phyloP scores from a whole-genome alignment of 1,140 invertebrate genomes.

The Solenopsis invicta region DNA sequence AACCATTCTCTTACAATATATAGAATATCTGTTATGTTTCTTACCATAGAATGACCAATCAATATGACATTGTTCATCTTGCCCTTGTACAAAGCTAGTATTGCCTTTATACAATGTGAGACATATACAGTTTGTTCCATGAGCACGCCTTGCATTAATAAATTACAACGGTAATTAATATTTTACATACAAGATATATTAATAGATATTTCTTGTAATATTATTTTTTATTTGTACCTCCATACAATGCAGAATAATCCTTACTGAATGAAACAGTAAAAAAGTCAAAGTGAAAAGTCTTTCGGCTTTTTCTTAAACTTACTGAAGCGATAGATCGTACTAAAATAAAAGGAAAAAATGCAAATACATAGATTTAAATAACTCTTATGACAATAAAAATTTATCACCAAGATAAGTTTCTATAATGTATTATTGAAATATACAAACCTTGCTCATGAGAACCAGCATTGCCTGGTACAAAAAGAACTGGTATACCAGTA shows the following conservation, averaged over 20 bases:
- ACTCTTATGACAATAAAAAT: background rate
- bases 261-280: conserved; percentile 89
- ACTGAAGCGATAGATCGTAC: conserved; percentile 96
- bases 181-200: background rate
- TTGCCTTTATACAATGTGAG: conserved; percentile 90
- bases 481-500: conserved; percentile 95
- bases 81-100: conserved; percentile 91
- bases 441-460: conserved; percentile 94
- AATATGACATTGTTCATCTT: conserved; percentile 89
- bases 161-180: conserved; percentile 24
- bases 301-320: conserved; percentile 92
- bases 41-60: conserved; percentile 97
- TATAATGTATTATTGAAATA: conserved; percentile 12
- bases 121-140: conserved; percentile 93
- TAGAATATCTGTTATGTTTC: conserved; percentile 67
- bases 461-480: conserved; percentile 97
- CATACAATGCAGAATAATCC: conserved; percentile 85
- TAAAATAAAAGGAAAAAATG: conserved; percentile 81
- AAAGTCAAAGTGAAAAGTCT: conserved; percentile 94
- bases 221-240: conserved; percentile 76
- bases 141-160: conserved; percentile 88
- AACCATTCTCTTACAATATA: conserved; percentile 20
- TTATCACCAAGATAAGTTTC: background rate
- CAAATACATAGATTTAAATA: background rate
- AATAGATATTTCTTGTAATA: conserved; percentile 14